Evolutionary conservation across 2,113 vertebrate genomes (phyloP), one percentile per base, ranked within the genome.

Genomic region (Hylia prasina): DNA sequence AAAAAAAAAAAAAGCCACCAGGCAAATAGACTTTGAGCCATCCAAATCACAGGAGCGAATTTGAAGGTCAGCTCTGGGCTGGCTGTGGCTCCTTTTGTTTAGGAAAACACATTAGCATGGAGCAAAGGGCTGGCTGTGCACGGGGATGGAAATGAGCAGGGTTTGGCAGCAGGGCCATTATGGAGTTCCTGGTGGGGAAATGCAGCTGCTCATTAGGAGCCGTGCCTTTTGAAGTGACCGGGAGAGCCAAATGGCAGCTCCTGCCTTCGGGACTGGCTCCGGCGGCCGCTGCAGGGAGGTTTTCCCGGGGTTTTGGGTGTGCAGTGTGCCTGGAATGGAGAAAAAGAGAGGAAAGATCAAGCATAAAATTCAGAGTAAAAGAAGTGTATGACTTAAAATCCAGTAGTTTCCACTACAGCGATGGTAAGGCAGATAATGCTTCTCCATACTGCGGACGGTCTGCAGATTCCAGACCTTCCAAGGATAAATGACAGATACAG

Each of bases 141-240:
- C 88, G 81, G 92, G 90, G 96, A 97, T 96, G 96, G 93, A 96
- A 97, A 97, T 97, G 39, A 96, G 92, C 68, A 83, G 96, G 95
- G 57, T 2, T 87, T 88, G 87, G 96, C 73, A 8, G 80, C 57
- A 13, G 84, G 82, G 92, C 96, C 92, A 50, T 96, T 63, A 19
- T 87, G 80, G 44, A 45, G 94, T 45, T 94, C 65, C 20, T 22
- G 76, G 61, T 87, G 95, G 95, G 96, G 97, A 97, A 92, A 95
- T 88, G 79, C 96, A 98, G 98, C 97, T 97, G 96, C 96, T 98
- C 97, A 31, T 97, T 95, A 90, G 94, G 56, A 80, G 14, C 64
- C 7, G 28, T 54, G 95, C 94, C 96, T 97, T 98, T 96, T 94
- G 98, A 96, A 97, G 97, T 87, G 63, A 15, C 71, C 35, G 4